Base-by-base conservation (phyloP, 2,888 invertebrate genomes). In the Drosophila colorata region DNA sequence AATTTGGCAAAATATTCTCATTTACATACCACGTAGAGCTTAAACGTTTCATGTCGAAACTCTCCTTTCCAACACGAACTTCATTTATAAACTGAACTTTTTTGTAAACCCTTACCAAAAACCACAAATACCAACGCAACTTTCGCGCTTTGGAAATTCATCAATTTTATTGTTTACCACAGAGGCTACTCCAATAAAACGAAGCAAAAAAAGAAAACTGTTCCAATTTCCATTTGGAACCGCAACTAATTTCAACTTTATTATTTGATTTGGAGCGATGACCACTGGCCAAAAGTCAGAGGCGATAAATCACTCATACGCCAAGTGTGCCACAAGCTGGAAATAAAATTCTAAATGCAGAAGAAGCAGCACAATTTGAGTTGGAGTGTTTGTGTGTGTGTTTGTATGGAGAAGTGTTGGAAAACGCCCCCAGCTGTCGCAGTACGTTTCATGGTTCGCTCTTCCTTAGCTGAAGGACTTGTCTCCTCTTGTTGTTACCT, bases 221-320 rank as follows among this genome's bases (percentile, higher is more conserved):
- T 70, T 64, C 43, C 84, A 72, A 79, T 81, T 81, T 84, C 75
- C 78, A 84, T 73, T 73, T 56, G 51, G 46, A 49, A 68, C 82
- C 84, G 65, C 82, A 83, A 79, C 83, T 85, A 85, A 85, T 83
- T 85, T 77, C 70, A 83, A 85, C 85, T 83, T 84, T 80, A 83
- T 80, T 83, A 83, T 85, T 83, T 71, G 72, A 80, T 64, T 75
- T 68, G 56, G 25, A 76, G 43, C 67, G 47, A 56, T 78, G 78
- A 63, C 65, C 81, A 61, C 40, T 60, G 75, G 60, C 49, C 75
- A 69, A 65, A 69, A 85, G 77, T 80, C 77, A 52, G 49, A 20
- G 52, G 72, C 74, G 52, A 85, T 84, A 84, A 84, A 84, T 84
- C 85, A 83, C 80, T 85, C 83, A 83, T 74, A 80, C 80, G 85